phyloP scores from a whole-genome alignment of 2,113 vertebrate genomes.

The Glareola pratincola region DNA sequence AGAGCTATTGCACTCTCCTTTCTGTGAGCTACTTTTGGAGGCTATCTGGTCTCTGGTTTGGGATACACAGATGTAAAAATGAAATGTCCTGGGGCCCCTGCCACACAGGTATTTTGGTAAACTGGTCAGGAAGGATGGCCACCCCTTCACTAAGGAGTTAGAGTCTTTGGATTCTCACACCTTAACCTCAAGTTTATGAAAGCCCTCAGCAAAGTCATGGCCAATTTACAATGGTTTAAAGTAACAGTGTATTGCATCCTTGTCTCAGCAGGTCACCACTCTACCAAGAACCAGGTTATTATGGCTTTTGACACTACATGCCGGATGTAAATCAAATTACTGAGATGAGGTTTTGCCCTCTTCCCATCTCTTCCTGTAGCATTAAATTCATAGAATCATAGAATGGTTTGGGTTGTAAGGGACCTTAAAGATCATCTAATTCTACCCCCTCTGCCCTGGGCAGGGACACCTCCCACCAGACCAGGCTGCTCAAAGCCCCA shows the following conservation, averaged over 20 bases:
- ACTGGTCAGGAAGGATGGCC: background rate
- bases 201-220: background rate
- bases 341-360: background rate
- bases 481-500: too few relatives aligned
- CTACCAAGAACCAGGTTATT: background rate
- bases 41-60: background rate
- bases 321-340: background rate
- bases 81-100: background rate
- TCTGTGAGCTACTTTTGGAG: background rate
- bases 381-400: background rate
- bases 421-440: too few relatives aligned
- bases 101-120: background rate
- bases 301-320: background rate
- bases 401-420: too few relatives aligned
- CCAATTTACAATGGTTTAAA: background rate
- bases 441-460: too few relatives aligned
- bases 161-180: background rate
- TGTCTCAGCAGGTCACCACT: background rate
- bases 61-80: background rate
- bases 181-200: background rate
- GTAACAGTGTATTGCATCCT: background rate
- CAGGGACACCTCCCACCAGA: too few relatives aligned
- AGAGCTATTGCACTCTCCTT: background rate
- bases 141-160: background rate
- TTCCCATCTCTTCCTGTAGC: background rate